These are phyloP conservation scores for Drosophila monieri DNA, from an alignment of 2,888 invertebrate genomes.

Conservation along the genomic window DNA sequence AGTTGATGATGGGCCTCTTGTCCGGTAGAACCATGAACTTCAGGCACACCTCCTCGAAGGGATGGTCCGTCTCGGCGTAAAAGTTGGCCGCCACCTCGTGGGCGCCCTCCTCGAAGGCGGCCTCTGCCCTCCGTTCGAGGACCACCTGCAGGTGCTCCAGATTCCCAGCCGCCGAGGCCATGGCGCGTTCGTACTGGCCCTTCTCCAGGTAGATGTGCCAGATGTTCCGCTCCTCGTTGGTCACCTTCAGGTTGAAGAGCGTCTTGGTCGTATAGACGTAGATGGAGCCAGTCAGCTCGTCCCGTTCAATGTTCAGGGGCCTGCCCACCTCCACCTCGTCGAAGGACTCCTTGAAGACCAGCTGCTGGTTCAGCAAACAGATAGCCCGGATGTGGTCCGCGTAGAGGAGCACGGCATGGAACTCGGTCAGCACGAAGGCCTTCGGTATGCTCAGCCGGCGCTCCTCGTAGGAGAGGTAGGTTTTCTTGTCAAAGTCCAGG, in stretches of 20 bases:
- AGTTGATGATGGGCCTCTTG: constrained; percentile 93
- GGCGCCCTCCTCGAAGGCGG: constrained; percentile 90
- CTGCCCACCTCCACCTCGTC: constrained; percentile 90
- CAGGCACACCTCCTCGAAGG: constrained; percentile 97
- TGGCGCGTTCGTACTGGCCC: constrained; percentile 93
- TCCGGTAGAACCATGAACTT: constrained; percentile 90
- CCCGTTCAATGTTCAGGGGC: constrained; percentile 91
- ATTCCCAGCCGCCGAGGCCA: constrained; percentile 92
- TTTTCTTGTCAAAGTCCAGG: constrained; percentile 68
- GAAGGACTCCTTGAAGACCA: constrained; percentile 93
- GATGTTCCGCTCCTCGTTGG: constrained; percentile 92
- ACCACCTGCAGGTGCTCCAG: constrained; percentile 93
- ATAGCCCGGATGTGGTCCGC: constrained; percentile 92
- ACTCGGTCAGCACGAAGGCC: constrained; percentile 93
- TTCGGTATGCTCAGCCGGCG: constrained; percentile 86
- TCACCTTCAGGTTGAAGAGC: constrained; percentile 93
- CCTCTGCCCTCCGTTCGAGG: constrained; percentile 94
- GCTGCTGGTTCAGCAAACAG: constrained; percentile 92
- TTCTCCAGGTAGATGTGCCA: constrained; percentile 95
- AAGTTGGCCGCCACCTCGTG: constrained; percentile 93
- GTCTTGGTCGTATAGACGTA: constrained; percentile 94
- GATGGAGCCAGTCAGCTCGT: constrained; percentile 90
- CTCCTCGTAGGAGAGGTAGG: constrained; percentile 75
- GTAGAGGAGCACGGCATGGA: constrained; percentile 94
- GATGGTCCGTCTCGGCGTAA: constrained; percentile 94